phyloP scores from a whole-genome alignment of 2,797 vertebrate genomes.

The Paguma larvata region DNA sequence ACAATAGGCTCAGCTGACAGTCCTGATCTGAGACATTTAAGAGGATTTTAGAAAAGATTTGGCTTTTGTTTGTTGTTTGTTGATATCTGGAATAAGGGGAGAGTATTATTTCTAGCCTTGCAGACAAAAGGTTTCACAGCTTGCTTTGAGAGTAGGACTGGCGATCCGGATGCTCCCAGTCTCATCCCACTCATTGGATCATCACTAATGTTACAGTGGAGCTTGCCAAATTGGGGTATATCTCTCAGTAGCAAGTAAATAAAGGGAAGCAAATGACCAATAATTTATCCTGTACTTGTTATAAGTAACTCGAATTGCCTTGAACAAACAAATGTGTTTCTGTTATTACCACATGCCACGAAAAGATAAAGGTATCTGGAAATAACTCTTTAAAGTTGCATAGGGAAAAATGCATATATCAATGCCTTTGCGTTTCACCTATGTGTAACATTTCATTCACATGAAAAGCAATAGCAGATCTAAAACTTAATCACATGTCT shows the following conservation, averaged over 20 bases:
- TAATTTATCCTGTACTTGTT: conserved; percentile 22
- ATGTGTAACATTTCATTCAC: neutral
- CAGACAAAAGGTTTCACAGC: conserved; percentile 61
- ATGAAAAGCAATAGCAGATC: neutral
- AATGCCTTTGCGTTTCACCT: neutral
- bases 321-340: conserved; percentile 41
- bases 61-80: conserved; percentile 77
- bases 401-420: neutral
- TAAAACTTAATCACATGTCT: conserved; percentile 8
- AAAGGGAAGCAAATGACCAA: conserved; percentile 45
- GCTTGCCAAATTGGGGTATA: conserved; percentile 30
- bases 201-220: neutral
- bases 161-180: neutral
- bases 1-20: conserved; percentile 69
- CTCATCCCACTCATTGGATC: conserved; percentile 4
- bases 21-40: conserved; percentile 68
- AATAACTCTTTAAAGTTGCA: conserved; percentile 22
- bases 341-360: neutral
- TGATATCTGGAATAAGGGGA: conserved; percentile 65
- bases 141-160: conserved; percentile 58
- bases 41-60: conserved; percentile 77
- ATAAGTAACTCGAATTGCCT: conserved; percentile 40
- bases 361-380: neutral
- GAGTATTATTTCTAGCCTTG: conserved; percentile 65
- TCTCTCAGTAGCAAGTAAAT: conserved; percentile 58